Percentiles rank a stretch among this genome's conserved stretches.
Conservation (phyloP, 1,140 invertebrate species). For the Drosophila sechellia region DNA sequence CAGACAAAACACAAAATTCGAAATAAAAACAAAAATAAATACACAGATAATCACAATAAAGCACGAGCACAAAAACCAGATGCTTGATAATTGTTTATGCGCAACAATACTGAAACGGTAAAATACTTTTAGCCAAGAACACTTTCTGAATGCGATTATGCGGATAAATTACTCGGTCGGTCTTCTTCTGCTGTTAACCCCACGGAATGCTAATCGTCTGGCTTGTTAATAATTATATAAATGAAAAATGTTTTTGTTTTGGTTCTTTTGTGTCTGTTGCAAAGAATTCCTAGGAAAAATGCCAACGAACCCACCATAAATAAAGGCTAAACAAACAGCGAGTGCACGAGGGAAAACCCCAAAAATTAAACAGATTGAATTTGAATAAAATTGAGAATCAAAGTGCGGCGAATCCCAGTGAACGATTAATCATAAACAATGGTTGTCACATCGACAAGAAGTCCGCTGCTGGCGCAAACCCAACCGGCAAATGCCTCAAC, state of each 20-base stretch:
- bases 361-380: neutral
- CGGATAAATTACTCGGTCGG: constrained; percentile 34
- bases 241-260: constrained; percentile 50
- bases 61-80: constrained; percentile 36
- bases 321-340: constrained; percentile 33
- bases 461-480: constrained; percentile 63
- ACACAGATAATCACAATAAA: constrained; percentile 36
- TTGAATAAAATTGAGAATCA: constrained; percentile 3
- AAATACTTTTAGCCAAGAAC: constrained; percentile 21
- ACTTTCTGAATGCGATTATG: constrained; percentile 42
- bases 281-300: constrained; percentile 48
- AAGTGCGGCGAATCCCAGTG: constrained; percentile 16
- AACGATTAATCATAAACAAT: constrained; percentile 33
- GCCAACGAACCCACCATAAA: constrained; percentile 48
- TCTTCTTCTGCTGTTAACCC: constrained; percentile 30
- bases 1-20: constrained; percentile 5
- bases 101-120: constrained; percentile 16
- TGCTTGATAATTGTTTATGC: constrained; percentile 47
- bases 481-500: constrained; percentile 55
- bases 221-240: constrained; percentile 45
- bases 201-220: constrained; percentile 45
- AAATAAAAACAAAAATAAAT: constrained; percentile 11
- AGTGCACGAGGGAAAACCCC: constrained; percentile 13
- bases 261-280: constrained; percentile 9
- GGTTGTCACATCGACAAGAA: constrained; percentile 75